These are phyloP conservation scores for Drosophila carrolli DNA, from an alignment of 1,140 invertebrate genomes.

Conservation along the genomic window DNA sequence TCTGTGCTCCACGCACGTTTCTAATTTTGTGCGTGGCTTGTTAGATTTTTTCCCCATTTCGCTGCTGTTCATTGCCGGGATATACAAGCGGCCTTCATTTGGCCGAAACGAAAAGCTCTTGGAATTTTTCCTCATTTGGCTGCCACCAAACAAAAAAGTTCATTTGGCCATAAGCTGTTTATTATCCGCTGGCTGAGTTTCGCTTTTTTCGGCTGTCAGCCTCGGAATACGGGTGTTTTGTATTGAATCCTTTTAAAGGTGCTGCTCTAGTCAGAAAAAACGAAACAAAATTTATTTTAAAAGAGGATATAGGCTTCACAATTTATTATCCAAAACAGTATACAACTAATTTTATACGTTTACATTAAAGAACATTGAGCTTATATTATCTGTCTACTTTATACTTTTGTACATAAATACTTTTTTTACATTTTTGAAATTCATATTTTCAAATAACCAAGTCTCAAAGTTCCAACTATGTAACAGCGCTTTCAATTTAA, in stretches of 20 bases:
- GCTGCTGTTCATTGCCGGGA: slow-evolving; percentile 24
- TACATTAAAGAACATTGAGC: too few species aligned
- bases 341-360: too few species aligned
- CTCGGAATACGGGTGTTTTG: not conserved
- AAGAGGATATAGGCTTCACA: too few species aligned
- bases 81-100: slow-evolving; percentile 61
- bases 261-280: too few species aligned
- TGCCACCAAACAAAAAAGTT: slow-evolving; percentile 50
- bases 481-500: too few species aligned
- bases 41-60: slow-evolving; percentile 43
- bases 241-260: slow-evolving; percentile 13
- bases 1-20: slow-evolving; percentile 64
- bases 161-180: slow-evolving; percentile 73
- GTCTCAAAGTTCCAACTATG: too few species aligned
- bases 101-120: slow-evolving; percentile 42
- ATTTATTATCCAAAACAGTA: too few species aligned
- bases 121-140: slow-evolving; percentile 53
- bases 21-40: slow-evolving; percentile 79
- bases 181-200: slow-evolving; percentile 50
- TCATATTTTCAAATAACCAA: too few species aligned
- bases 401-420: too few species aligned
- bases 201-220: slow-evolving; percentile 17
- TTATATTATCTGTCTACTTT: too few species aligned
- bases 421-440: too few species aligned
- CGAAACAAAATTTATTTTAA: too few species aligned